Evolutionary conservation across 2,797 vertebrate species (phyloP).

Genomic region (Phrynocephalus vlangalii): DNA sequence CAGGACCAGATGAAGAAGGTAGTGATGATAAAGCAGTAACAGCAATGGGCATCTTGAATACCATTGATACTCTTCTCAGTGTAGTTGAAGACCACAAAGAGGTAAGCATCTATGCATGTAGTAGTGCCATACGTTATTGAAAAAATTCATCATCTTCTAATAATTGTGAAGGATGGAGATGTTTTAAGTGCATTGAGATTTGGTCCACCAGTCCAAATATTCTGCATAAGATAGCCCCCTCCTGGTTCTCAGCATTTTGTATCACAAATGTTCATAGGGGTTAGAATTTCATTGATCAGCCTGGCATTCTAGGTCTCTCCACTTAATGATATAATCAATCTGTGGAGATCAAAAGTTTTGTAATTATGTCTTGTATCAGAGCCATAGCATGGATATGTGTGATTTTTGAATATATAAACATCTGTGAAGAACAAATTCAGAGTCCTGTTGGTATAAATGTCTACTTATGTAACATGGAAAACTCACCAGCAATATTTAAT

Average conservation of each 20-base stretch:
- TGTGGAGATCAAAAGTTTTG: background rate
- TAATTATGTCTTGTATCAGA: background rate
- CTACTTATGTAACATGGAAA: no score
- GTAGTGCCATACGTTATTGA: background rate
- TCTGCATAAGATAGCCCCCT: no score
- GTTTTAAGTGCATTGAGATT: background rate
- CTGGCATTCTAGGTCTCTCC: background rate
- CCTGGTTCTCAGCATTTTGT: no score
- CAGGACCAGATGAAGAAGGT: conserved; percentile 96
- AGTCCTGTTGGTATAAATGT: no score
- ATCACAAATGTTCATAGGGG: background rate
- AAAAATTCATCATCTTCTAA: background rate
- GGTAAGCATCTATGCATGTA: conserved; percentile 78
- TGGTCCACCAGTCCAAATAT: no score
- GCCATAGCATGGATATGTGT: background rate
- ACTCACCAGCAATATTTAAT: no score
- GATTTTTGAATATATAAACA: no score
- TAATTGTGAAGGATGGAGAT: background rate
- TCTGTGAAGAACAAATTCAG: no score
- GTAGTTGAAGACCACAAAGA: conserved; percentile 99
- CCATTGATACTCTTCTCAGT: conserved; percentile 96
- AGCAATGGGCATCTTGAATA: conserved; percentile 99
- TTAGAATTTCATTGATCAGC: background rate
- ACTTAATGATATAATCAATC: background rate
- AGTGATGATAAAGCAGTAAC: conserved; percentile 99